phyloP scores from a whole-genome alignment of 92 coral and sea anemone species.

The Blastomussa wellsi region DNA sequence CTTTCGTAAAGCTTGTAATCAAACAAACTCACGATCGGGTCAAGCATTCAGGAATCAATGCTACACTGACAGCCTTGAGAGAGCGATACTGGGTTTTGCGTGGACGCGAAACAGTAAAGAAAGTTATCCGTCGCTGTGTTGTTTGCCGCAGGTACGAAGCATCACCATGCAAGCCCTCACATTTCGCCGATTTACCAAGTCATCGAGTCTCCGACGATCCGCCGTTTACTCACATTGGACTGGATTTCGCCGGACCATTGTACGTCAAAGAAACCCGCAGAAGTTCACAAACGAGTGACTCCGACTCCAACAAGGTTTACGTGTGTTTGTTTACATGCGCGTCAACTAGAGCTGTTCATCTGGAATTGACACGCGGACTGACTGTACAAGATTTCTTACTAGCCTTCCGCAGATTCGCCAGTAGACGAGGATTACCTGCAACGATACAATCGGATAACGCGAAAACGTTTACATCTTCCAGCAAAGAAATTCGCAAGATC shows the following conservation, averaged over 20 bases:
- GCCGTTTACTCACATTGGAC: slow-evolving; percentile 48
- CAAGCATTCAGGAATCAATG: no score
- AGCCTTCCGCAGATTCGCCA: slow-evolving; percentile 50
- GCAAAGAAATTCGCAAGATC: slow-evolving; percentile 46
- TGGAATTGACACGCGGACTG: slow-evolving; percentile 55
- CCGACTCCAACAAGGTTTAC: slow-evolving; percentile 35
- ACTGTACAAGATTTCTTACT: slow-evolving; percentile 35
- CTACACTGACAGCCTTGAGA: no score
- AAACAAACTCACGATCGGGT: slow-evolving; percentile 45
- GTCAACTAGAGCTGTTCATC: slow-evolving; percentile 58
- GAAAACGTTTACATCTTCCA: slow-evolving; percentile 52
- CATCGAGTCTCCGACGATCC: slow-evolving; percentile 58
- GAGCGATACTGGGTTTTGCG: slow-evolving; percentile 60
- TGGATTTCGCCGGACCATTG: slow-evolving; percentile 44
- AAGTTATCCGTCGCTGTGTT: slow-evolving; percentile 49
- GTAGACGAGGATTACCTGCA: slow-evolving; percentile 62
- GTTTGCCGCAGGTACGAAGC: slow-evolving; percentile 44
- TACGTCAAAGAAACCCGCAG: slow-evolving; percentile 32
- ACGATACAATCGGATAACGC: slow-evolving; percentile 55
- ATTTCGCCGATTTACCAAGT: slow-evolving; percentile 40
- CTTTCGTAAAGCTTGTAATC: slow-evolving; percentile 46
- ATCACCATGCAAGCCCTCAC: slow-evolving; percentile 38
- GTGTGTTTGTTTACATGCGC: slow-evolving; percentile 50
- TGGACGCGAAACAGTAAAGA: slow-evolving; percentile 54
- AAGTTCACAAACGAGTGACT: slow-evolving; percentile 14